These are phyloP conservation scores for Lepidurus arcticus DNA, from an alignment of 1,140 invertebrate species.

Conservation along the genomic window DNA sequence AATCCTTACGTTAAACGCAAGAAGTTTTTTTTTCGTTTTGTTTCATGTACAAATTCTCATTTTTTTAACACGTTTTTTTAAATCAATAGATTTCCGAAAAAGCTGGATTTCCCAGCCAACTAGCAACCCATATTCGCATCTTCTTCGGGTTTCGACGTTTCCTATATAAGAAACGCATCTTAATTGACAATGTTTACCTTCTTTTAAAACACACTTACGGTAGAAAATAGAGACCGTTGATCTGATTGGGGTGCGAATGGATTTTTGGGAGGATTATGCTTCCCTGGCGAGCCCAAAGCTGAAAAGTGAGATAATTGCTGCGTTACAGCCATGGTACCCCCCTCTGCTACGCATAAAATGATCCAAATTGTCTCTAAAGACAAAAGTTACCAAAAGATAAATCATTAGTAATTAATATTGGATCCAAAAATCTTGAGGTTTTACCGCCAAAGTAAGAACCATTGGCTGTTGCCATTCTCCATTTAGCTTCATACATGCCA, in stretches of 20 bases:
- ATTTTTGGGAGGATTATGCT: neutral
- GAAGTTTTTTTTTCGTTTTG: neutral
- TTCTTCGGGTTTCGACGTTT: neutral
- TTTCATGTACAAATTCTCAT: conserved; percentile 5
- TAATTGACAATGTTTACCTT: neutral
- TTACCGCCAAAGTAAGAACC: conserved; percentile 79
- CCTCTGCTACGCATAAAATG: conserved; percentile 60
- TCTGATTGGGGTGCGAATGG: conserved; percentile 13
- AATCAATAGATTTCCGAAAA: neutral
- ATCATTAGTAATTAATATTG: conserved; percentile 33
- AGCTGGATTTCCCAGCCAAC: neutral
- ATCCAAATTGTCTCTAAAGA: conserved; percentile 61
- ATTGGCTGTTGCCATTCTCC: conserved; percentile 70
- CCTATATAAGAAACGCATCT: neutral
- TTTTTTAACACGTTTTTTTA: neutral
- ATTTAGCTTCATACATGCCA: conserved; percentile 73
- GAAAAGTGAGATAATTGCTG: conserved; percentile 59
- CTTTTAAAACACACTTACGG: neutral
- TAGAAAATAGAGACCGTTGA: conserved; percentile 11
- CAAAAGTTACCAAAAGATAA: conserved; percentile 38
- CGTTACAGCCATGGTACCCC: conserved; percentile 60
- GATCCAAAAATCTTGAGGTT: conserved; percentile 41
- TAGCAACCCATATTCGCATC: conserved; percentile 15
- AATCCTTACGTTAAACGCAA: neutral
- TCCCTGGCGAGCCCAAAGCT: conserved; percentile 41